Evolutionary conservation across 2,888 invertebrate species (phyloP), one percentile per base, ranked within the genome.

Genomic region (Acrobasis suavella): DNA sequence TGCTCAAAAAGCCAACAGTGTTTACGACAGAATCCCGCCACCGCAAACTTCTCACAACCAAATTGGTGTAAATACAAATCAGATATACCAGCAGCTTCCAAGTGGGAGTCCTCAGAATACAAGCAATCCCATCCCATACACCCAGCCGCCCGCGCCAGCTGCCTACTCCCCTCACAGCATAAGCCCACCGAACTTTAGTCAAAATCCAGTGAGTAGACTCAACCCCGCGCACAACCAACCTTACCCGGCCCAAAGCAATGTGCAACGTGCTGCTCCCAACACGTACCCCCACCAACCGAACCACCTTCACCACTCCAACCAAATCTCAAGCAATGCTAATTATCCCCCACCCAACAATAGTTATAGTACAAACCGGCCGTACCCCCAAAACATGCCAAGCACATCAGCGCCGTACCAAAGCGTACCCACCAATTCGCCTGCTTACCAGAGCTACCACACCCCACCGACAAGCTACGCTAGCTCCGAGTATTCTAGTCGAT

Each of bases 401-500:
- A 84, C 78, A 67, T 73, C 81, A 67, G 81, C 89, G 64, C 85
- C 91, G 65, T 92, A 93, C 82, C 92, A 92, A 86, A 86, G 87
- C 74, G 85, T 91, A 67, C 92, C 93, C 78, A 82, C 87, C 81
- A 83, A 86, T 77, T 86, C 92, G 68, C 85, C 91, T 62, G 86
- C 91, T 69, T 91, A 89, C 78, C 85, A 86, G 80, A 86, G 82
- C 85, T 91, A 90, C 72, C 89, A 89, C 77, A 91, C 83, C 88
- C 90, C 92, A 90, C 91, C 91, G 90, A 90, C 87, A 74, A 89
- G 82, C 82, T 88, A 90, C 74, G 78, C 85, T 71, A 87, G 83
- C 83, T 80, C 87, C 67, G 90, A 91, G 77, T 91, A 91, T 82
- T 91, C 92, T 90, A 89, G 89, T 90, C 91, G 91, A 76, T 91